Evolutionary conservation across 2,797 vertebrate genomes (phyloP).

Genomic region (Gymnodraco acuticeps): DNA sequence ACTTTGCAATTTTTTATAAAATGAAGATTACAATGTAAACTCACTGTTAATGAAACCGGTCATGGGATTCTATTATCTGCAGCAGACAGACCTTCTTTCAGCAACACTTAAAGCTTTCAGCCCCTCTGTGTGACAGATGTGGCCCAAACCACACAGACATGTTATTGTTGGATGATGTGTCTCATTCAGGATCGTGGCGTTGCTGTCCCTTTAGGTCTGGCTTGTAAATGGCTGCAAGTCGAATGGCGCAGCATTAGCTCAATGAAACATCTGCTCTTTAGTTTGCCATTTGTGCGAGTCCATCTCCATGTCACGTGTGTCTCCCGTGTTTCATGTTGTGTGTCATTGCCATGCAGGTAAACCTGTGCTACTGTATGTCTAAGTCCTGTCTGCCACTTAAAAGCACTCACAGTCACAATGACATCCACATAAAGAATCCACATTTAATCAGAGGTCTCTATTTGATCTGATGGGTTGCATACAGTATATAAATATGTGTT

Average conservation of each 20-base stretch:
- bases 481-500: constrained; percentile 72
- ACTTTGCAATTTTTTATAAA: too few relatives aligned
- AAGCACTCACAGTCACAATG: constrained; percentile 38
- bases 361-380: constrained; percentile 80
- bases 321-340: constrained; percentile 42
- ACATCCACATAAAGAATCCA: constrained; percentile 28
- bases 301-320: constrained; percentile 67
- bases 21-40: too few relatives aligned
- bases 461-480: constrained; percentile 70
- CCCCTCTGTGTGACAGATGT: neutral
- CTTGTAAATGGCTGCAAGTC: constrained; percentile 17
- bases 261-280: constrained; percentile 43
- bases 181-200: constrained; percentile 19
- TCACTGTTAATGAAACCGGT: constrained; percentile 4
- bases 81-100: neutral
- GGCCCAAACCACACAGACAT: neutral
- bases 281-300: constrained; percentile 44
- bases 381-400: constrained; percentile 69
- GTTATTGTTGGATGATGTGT: constrained; percentile 10
- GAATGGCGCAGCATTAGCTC: constrained; percentile 45
- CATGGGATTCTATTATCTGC: constrained; percentile 13
- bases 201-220: neutral
- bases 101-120: constrained; percentile 3
- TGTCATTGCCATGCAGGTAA: constrained; percentile 59
- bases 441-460: constrained; percentile 24